Percentiles rank a stretch among this genome's conserved stretches.
Evolutionary conservation across 2,113 vertebrate species (phyloP).

Genomic region (Periophthalmodon schlosseri): DNA sequence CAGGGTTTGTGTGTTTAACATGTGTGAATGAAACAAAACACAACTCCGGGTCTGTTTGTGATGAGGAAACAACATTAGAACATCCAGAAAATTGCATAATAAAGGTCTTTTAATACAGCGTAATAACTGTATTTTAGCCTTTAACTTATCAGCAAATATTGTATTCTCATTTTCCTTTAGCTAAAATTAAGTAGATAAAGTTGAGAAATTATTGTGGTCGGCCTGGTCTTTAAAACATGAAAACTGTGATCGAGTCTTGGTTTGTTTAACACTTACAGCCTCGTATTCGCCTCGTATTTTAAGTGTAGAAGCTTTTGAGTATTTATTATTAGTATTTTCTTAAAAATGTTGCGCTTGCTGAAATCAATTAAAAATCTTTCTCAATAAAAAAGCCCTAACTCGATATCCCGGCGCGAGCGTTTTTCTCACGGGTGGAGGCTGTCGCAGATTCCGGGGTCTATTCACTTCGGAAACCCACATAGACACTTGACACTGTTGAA

Average conservation of each 20-base stretch:
- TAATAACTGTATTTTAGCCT: background rate
- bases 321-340: background rate
- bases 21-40: too few species aligned
- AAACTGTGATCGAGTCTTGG: background rate
- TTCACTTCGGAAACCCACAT: slow-evolving; percentile 5
- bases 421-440: slow-evolving; percentile 48
- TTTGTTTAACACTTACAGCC: background rate
- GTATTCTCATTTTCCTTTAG: background rate
- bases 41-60: too few species aligned
- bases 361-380: background rate
- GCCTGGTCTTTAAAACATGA: background rate
- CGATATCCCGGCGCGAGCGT: background rate
- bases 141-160: too few species aligned
- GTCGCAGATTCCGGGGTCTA: slow-evolving; percentile 23
- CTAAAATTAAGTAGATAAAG: background rate
- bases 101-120: background rate
- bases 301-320: background rate
- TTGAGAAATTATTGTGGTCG: background rate
- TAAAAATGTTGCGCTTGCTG: background rate
- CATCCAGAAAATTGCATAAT: too few species aligned
- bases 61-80: too few species aligned
- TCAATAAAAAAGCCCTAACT: background rate
- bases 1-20: too few species aligned
- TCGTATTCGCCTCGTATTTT: too few species aligned
- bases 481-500: slow-evolving; percentile 30